Conservation (phyloP, 2,797 vertebrate species). For the Cephalopachus bancanus region DNA sequence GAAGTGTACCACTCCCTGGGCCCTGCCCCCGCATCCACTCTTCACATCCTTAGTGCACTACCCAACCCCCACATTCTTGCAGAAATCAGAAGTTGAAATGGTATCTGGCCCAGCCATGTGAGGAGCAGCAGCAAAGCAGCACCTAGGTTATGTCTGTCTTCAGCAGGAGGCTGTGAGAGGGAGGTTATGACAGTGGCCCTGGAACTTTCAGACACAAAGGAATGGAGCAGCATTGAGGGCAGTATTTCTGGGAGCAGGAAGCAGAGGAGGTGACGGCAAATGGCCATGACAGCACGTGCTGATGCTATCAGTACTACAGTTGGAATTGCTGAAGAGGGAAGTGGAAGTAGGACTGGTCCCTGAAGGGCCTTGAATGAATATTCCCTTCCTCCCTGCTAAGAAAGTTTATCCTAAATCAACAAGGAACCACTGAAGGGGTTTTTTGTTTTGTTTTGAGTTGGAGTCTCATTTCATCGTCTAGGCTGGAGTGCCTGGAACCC, state of each 20-base stretch:
- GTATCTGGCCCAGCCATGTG: not conserved
- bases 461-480: too few relatives aligned
- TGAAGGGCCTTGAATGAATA: not conserved
- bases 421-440: not conserved
- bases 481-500: too few relatives aligned
- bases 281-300: not conserved
- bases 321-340: not conserved
- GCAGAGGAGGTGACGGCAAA: not conserved
- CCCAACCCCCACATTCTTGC: not conserved
- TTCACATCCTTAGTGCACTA: not conserved
- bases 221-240: not conserved
- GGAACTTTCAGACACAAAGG: not conserved
- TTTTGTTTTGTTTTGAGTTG: not conserved
- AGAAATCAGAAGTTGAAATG: not conserved
- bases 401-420: not conserved
- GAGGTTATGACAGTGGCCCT: not conserved
- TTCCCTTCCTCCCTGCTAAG: not conserved
- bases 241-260: not conserved
- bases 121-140: not conserved
- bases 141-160: not conserved
- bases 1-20: not conserved
- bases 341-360: not conserved
- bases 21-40: not conserved
- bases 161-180: not conserved
- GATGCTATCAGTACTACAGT: not conserved